A percentile compares a stretch with the other conserved stretches of the same genome.
Conservation (phyloP, 2,888 invertebrate genomes). For the Lycocerus yunnanus region DNA sequence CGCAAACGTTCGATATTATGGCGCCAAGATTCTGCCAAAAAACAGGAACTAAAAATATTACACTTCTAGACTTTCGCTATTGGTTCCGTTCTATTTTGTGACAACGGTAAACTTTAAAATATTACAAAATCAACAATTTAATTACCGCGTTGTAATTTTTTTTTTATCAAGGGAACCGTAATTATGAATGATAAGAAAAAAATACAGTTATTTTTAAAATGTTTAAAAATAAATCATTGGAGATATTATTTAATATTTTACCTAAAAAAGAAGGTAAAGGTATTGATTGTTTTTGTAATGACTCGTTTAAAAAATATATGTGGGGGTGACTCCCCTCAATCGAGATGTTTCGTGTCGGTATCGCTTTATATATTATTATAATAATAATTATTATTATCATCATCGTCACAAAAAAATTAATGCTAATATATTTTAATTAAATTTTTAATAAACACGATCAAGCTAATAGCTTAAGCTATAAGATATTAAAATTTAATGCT, state of each 20-base stretch:
- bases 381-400: no score
- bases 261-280: no score
- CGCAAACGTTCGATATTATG: background rate
- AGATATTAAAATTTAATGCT: no score
- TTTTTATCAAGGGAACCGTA: background rate
- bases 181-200: no score
- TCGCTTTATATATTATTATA: no score
- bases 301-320: background rate
- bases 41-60: background rate
- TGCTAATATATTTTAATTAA: no score
- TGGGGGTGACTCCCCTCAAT: background rate
- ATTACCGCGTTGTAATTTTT: background rate
- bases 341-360: background rate
- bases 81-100: background rate
- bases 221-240: no score
- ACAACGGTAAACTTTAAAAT: background rate
- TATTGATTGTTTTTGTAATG: background rate
- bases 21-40: background rate
- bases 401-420: no score
- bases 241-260: no score
- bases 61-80: background rate
- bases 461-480: no score
- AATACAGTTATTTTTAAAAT: no score
- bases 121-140: background rate
- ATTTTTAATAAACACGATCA: no score